Evolutionary conservation across 2,113 vertebrate species (phyloP), one percentile per base, ranked within the genome.

Genomic region (Thamnaconus septentrionalis): DNA sequence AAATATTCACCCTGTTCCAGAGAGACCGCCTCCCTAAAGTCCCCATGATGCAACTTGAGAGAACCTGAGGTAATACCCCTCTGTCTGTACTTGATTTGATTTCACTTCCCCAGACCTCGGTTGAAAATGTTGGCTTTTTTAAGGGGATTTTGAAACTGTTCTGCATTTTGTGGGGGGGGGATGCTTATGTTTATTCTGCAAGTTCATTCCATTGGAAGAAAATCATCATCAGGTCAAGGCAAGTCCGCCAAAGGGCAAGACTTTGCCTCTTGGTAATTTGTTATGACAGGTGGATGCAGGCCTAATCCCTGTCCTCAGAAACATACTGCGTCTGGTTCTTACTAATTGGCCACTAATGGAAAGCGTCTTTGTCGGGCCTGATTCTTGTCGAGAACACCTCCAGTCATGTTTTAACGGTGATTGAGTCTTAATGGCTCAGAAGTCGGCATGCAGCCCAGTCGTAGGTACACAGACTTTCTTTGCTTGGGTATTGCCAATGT

Each of bases 331-430:
- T 89, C 65, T 85, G 69, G 80, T 71, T 79, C 69, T 39, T 41
- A 45, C 69, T 88, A 89, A 91, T 86, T 90, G 74, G 76, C 61
- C 69, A 8, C 75, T 84, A 81, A 83, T 85, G 81, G 72, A 76
- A 85, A 85, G 73, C 42, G 10, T 72, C 71, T 65, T 76, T 66
- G 64, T 82, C n/a, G 41, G 65, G 68, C 60, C 76, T 72, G 77
- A 83, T 64, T 83, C 67, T 78, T 81, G 80, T 86, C 77, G 69
- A 68, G 53, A 78, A 80, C 76, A 73, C 73, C 66, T 79, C 61
- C 68, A 66, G 66, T 66, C 41, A 64, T 71, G 71, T 83, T 71
- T 31, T 66, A 71, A 68, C 59, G 61, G 47, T 71, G 66, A 78
- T 81, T 71, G 71, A 73, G 58, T 73, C 60, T 48, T 55, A 76